Evolutionary conservation across 1,140 invertebrate species (phyloP), one percentile per base, ranked within the genome.

Genomic region (Subanguina moxae): DNA sequence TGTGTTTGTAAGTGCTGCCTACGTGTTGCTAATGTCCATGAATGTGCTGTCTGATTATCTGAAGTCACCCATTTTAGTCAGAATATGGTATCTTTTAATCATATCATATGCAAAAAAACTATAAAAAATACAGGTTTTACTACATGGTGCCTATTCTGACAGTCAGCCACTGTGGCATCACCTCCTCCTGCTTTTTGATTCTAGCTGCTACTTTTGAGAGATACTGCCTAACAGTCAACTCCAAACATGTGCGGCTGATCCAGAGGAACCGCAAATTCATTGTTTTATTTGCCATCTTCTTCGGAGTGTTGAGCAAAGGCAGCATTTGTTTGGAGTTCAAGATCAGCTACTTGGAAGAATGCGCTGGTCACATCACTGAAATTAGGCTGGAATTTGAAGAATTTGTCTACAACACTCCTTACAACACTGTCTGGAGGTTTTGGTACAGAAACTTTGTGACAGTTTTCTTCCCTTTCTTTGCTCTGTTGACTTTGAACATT

Each of bases 91-190:
- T 17, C n/a, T 68, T 56, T 59, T 38, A 59, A 70, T 57, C 11
- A 64, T 17, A 23, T 42, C 71, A 69, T 11, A 43, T 23, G 73
- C 46, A 19, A 13, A 66, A 62, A 62, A 45, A 65, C 21, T 56
- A 68, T 7, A 21, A 19, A 19, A 52, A 7, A 21, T 52, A 7
- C n/a, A 52, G 48, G 48, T 52, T 52, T 52, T 25, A 3, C 45
- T 80, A 80, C 58, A 81, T 80, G 78, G 73, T 78, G 17, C 78
- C 78, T 13, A 77, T 80, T 52, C 46, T 80, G 28, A 80, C 78
- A 1, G 61, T 76, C 8, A 82, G 79, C 11, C 78, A 80, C 52
- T 81, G 80, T 25, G 78, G 77, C 0, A 81, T 80, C 62, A 81
- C 77, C 15, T 68, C 78, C 11, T 76, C 76, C 5, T 77, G 72